Evolutionary conservation across 2,888 invertebrate genomes (phyloP).

Genomic region (Criorhina ranunculi): DNA sequence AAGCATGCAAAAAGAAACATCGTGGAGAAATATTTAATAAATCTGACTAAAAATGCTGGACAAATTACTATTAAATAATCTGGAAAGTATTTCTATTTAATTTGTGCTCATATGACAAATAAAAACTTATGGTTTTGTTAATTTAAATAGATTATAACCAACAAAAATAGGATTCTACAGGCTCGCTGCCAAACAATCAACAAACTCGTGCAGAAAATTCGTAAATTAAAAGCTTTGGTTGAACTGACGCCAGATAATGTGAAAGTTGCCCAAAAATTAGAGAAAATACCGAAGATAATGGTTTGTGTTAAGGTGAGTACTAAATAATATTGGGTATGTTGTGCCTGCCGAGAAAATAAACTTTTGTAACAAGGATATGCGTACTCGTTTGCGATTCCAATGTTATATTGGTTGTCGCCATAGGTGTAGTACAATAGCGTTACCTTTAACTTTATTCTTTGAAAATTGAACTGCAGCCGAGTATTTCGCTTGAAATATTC

Average conservation of each 20-base stretch:
- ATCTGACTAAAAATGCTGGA: slow-evolving; percentile 80
- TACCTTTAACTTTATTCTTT: too few relatives aligned
- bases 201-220: slow-evolving; percentile 82
- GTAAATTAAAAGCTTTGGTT: slow-evolving; percentile 80
- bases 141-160: slow-evolving; percentile 80
- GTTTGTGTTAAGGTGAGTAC: slow-evolving; percentile 79
- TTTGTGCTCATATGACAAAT: not conserved
- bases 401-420: too few relatives aligned
- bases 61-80: slow-evolving; percentile 82
- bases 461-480: too few relatives aligned
- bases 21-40: not conserved
- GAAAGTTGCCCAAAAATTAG: slow-evolving; percentile 79
- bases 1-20: slow-evolving; percentile 1
- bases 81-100: slow-evolving; percentile 78
- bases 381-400: too few relatives aligned
- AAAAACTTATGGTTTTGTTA: not conserved
- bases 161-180: slow-evolving; percentile 81
- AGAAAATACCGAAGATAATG: slow-evolving; percentile 79
- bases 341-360: too few relatives aligned
- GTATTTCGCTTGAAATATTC: too few relatives aligned
- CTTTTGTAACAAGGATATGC: too few relatives aligned
- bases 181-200: slow-evolving; percentile 81
- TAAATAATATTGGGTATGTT: too few relatives aligned
- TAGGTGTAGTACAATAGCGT: too few relatives aligned
- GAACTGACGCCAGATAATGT: slow-evolving; percentile 80